These are phyloP conservation scores for Pogonomyrmex californicus DNA, from an alignment of 1,140 invertebrate species.

Conservation along the genomic window DNA sequence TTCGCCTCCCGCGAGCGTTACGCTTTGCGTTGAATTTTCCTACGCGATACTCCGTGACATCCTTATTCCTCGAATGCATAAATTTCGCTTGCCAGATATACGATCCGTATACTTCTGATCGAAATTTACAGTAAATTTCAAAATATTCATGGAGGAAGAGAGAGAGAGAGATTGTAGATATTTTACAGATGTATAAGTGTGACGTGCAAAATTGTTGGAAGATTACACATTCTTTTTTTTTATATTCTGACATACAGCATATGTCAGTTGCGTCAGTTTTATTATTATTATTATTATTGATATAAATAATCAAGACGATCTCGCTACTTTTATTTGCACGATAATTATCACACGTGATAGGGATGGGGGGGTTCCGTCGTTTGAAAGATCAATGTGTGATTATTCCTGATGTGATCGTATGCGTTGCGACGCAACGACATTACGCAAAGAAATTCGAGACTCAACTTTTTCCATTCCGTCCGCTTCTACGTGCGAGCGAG, in stretches of 20 bases:
- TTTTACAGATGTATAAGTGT: background rate
- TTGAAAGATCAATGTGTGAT: background rate
- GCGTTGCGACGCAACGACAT: slow-evolving; percentile 3
- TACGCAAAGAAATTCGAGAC: slow-evolving; percentile 44
- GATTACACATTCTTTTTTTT: background rate
- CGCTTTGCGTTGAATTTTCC: background rate
- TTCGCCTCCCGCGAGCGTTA: background rate
- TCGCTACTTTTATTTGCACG: too few relatives aligned
- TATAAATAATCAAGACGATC: background rate
- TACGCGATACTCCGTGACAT: background rate
- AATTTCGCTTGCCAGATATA: background rate
- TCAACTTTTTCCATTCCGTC: slow-evolving; percentile 62
- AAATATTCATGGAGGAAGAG: background rate
- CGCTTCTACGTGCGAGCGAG: slow-evolving; percentile 32
- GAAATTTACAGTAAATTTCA: background rate
- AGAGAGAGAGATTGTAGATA: background rate
- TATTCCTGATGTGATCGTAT: background rate
- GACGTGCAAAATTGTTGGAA: background rate
- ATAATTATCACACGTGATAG: background rate
- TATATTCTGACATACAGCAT: background rate
- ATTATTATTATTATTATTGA: slow-evolving; percentile 16
- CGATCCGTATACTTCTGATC: background rate
- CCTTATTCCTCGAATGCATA: background rate
- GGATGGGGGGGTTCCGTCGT: background rate
- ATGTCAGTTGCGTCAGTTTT: background rate